These are phyloP conservation scores for Hirtodrosophila histrioides DNA, from an alignment of 2,888 invertebrate species.

Conservation along the genomic window DNA sequence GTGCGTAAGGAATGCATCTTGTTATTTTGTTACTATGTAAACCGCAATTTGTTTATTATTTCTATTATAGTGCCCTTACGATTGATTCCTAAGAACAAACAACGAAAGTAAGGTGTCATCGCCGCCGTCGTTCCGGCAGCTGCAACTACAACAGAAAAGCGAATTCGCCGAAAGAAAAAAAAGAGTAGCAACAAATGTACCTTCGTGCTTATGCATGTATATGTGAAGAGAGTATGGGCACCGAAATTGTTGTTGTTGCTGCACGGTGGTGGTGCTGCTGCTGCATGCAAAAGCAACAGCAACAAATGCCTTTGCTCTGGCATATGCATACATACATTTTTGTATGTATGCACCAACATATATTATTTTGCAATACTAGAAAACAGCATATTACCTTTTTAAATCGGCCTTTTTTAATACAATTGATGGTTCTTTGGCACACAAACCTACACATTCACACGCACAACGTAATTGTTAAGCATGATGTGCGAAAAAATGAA, in stretches of 20 bases:
- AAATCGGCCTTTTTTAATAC: conserved; percentile 16
- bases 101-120: conserved; percentile 24
- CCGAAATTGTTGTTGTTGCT: conserved; percentile 32
- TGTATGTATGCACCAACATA: neutral
- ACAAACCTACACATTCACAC: conserved; percentile 29
- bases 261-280: conserved; percentile 12
- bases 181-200: conserved; percentile 56
- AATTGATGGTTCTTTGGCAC: conserved; percentile 24
- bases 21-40: conserved; percentile 17
- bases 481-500: conserved; percentile 46
- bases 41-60: conserved; percentile 42
- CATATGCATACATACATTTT: neutral
- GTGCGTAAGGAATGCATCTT: conserved; percentile 26
- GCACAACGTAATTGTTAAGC: conserved; percentile 21
- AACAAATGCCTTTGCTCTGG: conserved; percentile 39
- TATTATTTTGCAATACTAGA: conserved; percentile 26
- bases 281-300: conserved; percentile 36
- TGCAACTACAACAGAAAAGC: conserved; percentile 55
- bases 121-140: conserved; percentile 36
- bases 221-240: conserved; percentile 21
- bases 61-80: conserved; percentile 22
- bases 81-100: conserved; percentile 37
- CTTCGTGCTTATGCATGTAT: conserved; percentile 10
- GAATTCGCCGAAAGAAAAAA: conserved; percentile 56
- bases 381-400: conserved; percentile 17